These are phyloP conservation scores for Hucho hucho DNA, from an alignment of 2,113 vertebrate species.

Conservation along the genomic window DNA sequence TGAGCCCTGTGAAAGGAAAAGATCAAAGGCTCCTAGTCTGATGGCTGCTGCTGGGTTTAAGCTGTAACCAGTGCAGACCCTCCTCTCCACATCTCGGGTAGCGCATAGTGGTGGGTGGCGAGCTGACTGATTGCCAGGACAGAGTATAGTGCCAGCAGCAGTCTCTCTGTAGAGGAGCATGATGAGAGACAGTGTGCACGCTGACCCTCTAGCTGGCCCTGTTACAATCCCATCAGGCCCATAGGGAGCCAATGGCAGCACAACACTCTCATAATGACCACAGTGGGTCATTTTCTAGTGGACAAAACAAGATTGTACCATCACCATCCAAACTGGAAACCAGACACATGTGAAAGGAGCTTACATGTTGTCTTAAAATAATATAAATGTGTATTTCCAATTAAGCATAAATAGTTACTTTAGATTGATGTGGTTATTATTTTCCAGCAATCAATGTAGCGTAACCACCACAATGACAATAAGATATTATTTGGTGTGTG, in stretches of 20 bases:
- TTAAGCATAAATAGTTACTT: neutral
- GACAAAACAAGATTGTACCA: constrained; percentile 56
- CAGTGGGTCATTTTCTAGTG: constrained; percentile 51
- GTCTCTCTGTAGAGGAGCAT: constrained; percentile 52
- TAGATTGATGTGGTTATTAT: constrained; percentile 5
- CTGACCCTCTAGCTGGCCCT: constrained; percentile 31
- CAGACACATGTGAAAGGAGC: constrained; percentile 42
- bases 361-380: constrained; percentile 28
- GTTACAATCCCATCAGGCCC: constrained; percentile 35
- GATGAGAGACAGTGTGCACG: constrained; percentile 50
- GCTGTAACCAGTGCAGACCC: constrained; percentile 55
- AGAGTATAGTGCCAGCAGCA: constrained; percentile 63
- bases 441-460: constrained; percentile 6
- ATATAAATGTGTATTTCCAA: constrained; percentile 28
- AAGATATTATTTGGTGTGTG: neutral
- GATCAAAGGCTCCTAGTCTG: constrained; percentile 70
- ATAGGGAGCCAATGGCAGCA: constrained; percentile 27
- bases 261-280: constrained; percentile 51
- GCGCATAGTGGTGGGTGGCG: constrained; percentile 74
- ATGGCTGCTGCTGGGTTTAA: constrained; percentile 64
- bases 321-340: constrained; percentile 59
- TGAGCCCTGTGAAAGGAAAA: constrained; percentile 72
- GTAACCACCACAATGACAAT: constrained; percentile 10
- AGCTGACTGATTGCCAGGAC: constrained; percentile 72
- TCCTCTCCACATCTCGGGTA: constrained; percentile 62